Evolutionary conservation across 2,888 invertebrate species (phyloP).

Genomic region (Megalurothrips usitatus): DNA sequence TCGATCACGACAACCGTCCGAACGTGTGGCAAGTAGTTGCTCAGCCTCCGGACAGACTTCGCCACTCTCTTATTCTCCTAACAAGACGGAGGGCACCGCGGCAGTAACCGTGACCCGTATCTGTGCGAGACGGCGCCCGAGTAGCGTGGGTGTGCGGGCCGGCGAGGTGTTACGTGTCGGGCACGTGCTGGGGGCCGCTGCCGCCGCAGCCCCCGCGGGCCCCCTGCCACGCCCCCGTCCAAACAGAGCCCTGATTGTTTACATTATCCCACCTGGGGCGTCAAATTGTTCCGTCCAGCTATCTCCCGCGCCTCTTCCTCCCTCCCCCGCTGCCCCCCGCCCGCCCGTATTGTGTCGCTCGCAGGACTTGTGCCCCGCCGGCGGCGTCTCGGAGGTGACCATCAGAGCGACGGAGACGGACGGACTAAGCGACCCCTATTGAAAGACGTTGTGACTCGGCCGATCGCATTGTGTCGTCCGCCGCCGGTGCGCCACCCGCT

Average conservation of each 20-base stretch:
- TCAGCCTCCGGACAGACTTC: too few relatives aligned
- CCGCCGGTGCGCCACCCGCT: background rate
- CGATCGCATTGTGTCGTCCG: background rate
- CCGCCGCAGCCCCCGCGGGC: background rate
- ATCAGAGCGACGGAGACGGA: too few relatives aligned
- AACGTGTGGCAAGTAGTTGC: too few relatives aligned
- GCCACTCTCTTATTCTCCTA: too few relatives aligned
- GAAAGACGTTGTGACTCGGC: background rate
- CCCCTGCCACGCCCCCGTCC: background rate
- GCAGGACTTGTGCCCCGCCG: too few relatives aligned
- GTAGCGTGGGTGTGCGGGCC: too few relatives aligned
- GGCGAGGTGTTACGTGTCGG: background rate
- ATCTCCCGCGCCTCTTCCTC: background rate
- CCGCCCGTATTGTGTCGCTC: background rate
- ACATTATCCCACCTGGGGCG: constrained; percentile 12
- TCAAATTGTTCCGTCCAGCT: constrained; percentile 1
- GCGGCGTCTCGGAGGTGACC: too few relatives aligned
- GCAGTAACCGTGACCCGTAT: too few relatives aligned
- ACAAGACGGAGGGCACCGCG: too few relatives aligned
- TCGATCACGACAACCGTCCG: too few relatives aligned
- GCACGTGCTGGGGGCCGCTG: background rate
- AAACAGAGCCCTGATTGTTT: background rate
- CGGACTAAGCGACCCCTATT: too few relatives aligned
- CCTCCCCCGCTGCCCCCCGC: background rate
- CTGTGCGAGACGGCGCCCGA: too few relatives aligned